Conservation (phyloP, 2,797 vertebrate species). For the Danio choprae region DNA sequence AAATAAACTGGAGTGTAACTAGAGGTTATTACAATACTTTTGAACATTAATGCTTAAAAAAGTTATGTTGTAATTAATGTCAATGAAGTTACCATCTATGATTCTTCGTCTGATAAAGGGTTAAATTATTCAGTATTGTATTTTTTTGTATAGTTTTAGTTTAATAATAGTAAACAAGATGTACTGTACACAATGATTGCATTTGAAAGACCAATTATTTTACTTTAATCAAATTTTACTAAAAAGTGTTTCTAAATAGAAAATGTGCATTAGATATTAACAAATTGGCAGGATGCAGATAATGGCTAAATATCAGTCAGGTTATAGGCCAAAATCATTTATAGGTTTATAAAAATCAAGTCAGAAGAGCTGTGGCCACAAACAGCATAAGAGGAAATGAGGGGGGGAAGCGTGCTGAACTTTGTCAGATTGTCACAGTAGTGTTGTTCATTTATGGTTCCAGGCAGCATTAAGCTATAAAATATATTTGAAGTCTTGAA, state of each 20-base stretch:
- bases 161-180: neutral
- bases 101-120: no score
- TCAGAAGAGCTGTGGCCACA: neutral
- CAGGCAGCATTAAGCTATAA: slow-evolving; percentile 14
- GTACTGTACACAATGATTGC: neutral
- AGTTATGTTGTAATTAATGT: no score
- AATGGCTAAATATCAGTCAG: neutral
- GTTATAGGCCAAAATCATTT: neutral
- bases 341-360: neutral
- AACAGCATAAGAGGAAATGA: neutral
- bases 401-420: neutral
- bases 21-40: no score
- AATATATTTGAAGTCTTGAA: slow-evolving; percentile 4
- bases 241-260: neutral
- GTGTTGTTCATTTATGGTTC: slow-evolving; percentile 10
- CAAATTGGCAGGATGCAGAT: neutral
- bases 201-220: neutral
- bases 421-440: neutral
- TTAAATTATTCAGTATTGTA: neutral
- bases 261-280: neutral
- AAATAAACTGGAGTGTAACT: no score
- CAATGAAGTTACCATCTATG: no score
- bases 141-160: neutral
- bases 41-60: no score
- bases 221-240: neutral